Percentiles rank a stretch among this genome's conserved stretches.
These are phyloP conservation scores for Trachelus troglodyta DNA, from an alignment of 2,888 invertebrate species.

Conservation along the genomic window DNA sequence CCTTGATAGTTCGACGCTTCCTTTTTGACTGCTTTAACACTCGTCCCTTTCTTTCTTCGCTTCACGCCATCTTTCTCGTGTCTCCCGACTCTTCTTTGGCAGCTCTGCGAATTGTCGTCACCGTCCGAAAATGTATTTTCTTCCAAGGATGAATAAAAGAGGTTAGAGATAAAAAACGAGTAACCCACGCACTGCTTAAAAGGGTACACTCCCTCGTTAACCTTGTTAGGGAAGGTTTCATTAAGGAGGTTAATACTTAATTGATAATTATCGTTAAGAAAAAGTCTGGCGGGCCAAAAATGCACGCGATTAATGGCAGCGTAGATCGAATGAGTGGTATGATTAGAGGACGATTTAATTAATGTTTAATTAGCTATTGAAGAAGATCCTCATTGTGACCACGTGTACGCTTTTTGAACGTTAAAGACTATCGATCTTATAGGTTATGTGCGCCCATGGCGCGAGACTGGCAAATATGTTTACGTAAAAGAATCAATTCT, in stretches of 20 bases:
- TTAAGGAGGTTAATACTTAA: constrained; percentile 27
- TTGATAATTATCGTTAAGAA: constrained; percentile 3
- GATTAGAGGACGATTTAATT: constrained; percentile 10
- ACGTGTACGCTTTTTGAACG: background rate
- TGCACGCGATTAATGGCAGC: background rate
- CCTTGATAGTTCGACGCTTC: background rate
- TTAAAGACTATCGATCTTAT: background rate
- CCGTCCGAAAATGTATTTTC: constrained; percentile 3
- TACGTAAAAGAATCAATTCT: background rate
- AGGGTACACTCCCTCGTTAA: constrained; percentile 24
- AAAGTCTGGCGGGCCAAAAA: background rate
- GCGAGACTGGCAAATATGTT: background rate
- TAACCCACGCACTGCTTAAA: constrained; percentile 21
- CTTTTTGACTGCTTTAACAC: background rate
- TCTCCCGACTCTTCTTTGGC: background rate
- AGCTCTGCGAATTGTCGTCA: constrained; percentile 12
- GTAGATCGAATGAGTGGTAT: background rate
- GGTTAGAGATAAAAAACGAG: background rate
- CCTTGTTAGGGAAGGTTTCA: constrained; percentile 24
- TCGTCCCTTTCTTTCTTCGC: background rate
- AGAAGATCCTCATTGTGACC: background rate
- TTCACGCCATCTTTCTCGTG: constrained; percentile 14
- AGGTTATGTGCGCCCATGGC: background rate
- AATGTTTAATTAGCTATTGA: constrained; percentile 10
- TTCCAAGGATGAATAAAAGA: background rate